Percentiles rank a stretch among this genome's conserved stretches.
These are phyloP conservation scores for Scotopteryx bipunctaria DNA, from an alignment of 2,888 invertebrate genomes.

Conservation along the genomic window DNA sequence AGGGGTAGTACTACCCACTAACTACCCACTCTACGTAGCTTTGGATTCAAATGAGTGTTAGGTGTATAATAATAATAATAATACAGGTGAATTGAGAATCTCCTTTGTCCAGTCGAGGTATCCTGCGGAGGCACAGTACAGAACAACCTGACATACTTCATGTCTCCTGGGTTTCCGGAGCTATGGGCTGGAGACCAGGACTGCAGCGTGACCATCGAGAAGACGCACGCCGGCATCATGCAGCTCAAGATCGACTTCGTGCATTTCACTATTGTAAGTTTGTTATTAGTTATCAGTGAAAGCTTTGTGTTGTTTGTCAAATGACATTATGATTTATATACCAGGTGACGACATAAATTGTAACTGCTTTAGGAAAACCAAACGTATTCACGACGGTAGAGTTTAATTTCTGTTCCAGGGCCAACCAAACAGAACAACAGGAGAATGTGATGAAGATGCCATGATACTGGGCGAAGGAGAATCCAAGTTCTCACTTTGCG, in stretches of 20 bases:
- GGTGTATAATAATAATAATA: no score
- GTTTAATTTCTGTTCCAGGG: constrained; percentile 79
- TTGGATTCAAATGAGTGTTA: no score
- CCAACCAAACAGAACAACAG: constrained; percentile 91
- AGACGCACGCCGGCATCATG: constrained; percentile 90
- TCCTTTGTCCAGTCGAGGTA: constrained; percentile 86
- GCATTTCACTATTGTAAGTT: constrained; percentile 90
- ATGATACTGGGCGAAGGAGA: constrained; percentile 85
- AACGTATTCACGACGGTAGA: no score
- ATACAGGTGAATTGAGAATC: no score
- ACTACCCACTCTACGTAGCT: no score
- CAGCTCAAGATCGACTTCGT: constrained; percentile 93
- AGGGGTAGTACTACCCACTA: no score
- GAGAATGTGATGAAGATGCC: constrained; percentile 90
- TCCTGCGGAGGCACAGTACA: constrained; percentile 88
- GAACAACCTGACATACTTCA: constrained; percentile 92
- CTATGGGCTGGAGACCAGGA: constrained; percentile 86
- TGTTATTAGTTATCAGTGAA: not conserved
- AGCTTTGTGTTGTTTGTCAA: no score
- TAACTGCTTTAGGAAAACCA: no score
- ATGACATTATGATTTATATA: no score
- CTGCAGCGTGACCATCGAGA: constrained; percentile 89
- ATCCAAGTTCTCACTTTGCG: constrained; percentile 87
- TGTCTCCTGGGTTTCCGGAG: constrained; percentile 92
- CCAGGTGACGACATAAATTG: no score